Base-by-base conservation (phyloP, 92 coral and sea anemone genomes). In the Isaurus tuberculatus region DNA sequence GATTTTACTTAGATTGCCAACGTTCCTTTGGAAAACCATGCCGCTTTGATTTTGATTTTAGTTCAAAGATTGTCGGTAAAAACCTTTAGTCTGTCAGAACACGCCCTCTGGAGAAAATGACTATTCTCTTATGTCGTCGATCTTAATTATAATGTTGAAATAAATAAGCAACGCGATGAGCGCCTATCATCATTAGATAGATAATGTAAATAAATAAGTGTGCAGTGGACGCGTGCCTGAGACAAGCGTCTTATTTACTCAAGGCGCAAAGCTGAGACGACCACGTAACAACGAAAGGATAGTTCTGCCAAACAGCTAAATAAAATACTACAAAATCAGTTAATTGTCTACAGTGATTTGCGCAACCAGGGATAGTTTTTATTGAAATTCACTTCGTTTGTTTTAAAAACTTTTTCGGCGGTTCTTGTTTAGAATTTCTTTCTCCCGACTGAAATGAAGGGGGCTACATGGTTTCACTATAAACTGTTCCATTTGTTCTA, bases 131-230 rank as follows among this genome's bases (percentile, higher is more conserved):
- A 22, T 33, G 26, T n/a, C 13, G 19, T 40, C 11, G 4, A 40
- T 40, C 46, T 7, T 40, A 40, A 67, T 6, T 74, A 19, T 73
- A 40, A 40, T 55, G 43, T 19, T 26, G 28, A 60, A 17, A 10
- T 20, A 73, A 22, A 10, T 53, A 30, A 1, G 55, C n/a, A 15
- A 33, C 78, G 49, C 53, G 32, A 7, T 22, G 61, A 15, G 20
- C 19, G 28, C 13, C 9, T 75, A 26, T 77, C 82, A 77, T 22
- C 82, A 64, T 51, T 26, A 13, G 33, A 5, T 16, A 48, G 48
- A 34, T 77, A 57, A 53, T 33, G 40, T 58, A 60, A 77, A 57
- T 27, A 77, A 8, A 77, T 58, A 77, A 77, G 82, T 27, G 82
- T 77, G 82, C 46, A 25, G n/a, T 19, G 33, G 23, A 34, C 81